Evolutionary conservation across 2,113 vertebrate genomes (phyloP).

Genomic region (Pseudopipra pipra): DNA sequence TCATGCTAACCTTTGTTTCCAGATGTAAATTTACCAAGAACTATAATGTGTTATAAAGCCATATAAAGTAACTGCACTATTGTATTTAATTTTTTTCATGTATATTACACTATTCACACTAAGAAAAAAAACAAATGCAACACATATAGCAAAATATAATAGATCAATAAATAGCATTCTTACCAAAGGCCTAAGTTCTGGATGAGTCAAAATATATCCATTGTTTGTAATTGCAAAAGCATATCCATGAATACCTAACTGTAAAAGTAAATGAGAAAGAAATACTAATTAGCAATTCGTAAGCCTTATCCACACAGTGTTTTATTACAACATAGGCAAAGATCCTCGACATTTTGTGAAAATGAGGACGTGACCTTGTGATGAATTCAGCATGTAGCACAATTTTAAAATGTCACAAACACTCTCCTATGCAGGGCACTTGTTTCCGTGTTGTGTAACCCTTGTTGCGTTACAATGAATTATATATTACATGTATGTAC

Average conservation of each 20-base stretch:
- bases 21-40: background rate
- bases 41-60: background rate
- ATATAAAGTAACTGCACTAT: background rate
- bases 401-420: slow-evolving; percentile 64
- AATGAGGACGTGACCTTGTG: slow-evolving; percentile 32
- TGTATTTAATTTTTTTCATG: background rate
- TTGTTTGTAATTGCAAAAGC: slow-evolving; percentile 99
- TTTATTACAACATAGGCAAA: slow-evolving; percentile 58
- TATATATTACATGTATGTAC: background rate
- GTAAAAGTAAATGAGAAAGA: slow-evolving; percentile 60
- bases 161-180: slow-evolving; percentile 58
- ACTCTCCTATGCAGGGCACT: background rate
- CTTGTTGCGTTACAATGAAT: background rate
- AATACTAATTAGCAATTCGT: slow-evolving; percentile 62
- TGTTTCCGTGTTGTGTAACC: background rate
- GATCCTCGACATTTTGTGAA: slow-evolving; percentile 57
- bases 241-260: slow-evolving; percentile 98
- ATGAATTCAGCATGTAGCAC: slow-evolving; percentile 56
- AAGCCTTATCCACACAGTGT: slow-evolving; percentile 34
- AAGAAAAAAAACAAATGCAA: background rate
- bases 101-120: background rate
- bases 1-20: background rate
- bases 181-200: slow-evolving; percentile 95
- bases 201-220: slow-evolving; percentile 97
- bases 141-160: background rate